Conservation (phyloP, 2,888 invertebrate species). For the Dysmachus trigonus region DNA sequence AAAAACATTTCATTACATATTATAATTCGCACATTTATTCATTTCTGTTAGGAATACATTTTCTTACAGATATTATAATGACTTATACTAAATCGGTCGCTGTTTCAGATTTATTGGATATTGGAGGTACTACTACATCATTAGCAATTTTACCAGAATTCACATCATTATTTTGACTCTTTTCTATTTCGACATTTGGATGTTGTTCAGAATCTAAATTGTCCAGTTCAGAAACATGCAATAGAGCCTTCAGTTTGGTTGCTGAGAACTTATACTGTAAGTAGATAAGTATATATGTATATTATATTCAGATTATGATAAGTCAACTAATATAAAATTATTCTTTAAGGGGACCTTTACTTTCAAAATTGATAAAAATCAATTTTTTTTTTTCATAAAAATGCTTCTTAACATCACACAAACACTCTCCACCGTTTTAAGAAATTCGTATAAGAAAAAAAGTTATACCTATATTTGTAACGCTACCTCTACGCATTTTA, state of each 20-base stretch:
- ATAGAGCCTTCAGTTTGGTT: conserved; percentile 60
- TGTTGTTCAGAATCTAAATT: background rate
- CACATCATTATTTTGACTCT: background rate
- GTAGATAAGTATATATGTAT: background rate
- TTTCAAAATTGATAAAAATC: too few relatives aligned
- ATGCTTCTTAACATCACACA: too few relatives aligned
- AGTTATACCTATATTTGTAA: too few relatives aligned
- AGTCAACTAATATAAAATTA: too few relatives aligned
- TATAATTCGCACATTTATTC: too few relatives aligned
- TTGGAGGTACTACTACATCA: background rate
- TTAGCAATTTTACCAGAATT: background rate
- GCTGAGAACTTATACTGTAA: conserved; percentile 61
- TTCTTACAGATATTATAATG: background rate
- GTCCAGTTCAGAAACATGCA: conserved; percentile 51
- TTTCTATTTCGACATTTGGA: background rate
- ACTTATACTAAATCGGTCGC: background rate
- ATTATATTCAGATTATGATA: too few relatives aligned
- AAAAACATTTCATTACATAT: too few relatives aligned
- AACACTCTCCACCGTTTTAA: too few relatives aligned
- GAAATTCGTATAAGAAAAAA: too few relatives aligned
- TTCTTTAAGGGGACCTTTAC: too few relatives aligned
- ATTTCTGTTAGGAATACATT: background rate
- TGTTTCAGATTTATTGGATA: background rate
- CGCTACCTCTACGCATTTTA: too few relatives aligned
- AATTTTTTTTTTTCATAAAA: too few relatives aligned